Evolutionary conservation across 2,113 vertebrate genomes (phyloP).

Genomic region (Megalops atlanticus): DNA sequence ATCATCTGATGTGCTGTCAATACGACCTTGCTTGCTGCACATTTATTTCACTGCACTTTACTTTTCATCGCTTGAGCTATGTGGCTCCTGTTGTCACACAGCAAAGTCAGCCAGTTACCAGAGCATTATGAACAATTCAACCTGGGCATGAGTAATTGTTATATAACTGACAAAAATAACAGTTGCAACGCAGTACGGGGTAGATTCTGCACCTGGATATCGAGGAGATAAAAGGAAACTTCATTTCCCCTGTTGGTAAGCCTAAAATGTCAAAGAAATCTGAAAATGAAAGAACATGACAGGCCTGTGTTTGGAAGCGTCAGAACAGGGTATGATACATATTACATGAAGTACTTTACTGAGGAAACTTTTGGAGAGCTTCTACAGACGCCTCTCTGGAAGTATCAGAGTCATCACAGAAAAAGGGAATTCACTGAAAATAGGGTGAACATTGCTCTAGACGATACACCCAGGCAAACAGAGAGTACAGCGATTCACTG

Average conservation of each 20-base stretch:
- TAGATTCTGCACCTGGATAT: neutral
- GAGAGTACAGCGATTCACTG: neutral
- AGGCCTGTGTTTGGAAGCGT: neutral
- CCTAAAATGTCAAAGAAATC: constrained; percentile 1
- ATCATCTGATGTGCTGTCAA: neutral
- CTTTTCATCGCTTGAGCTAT: neutral
- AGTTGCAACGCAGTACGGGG: neutral
- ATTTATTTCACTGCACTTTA: neutral
- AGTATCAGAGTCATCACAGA: neutral
- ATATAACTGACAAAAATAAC: constrained; percentile 6
- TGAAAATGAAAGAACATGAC: neutral
- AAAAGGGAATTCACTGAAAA: neutral
- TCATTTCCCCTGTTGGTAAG: constrained; percentile 1
- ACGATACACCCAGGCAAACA: too few species aligned
- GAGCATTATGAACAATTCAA: neutral
- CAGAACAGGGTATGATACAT: neutral
- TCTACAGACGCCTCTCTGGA: neutral
- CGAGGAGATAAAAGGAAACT: constrained; percentile 1
- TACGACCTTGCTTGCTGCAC: neutral
- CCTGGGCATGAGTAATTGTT: constrained; percentile 12
- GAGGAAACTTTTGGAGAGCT: constrained; percentile 1
- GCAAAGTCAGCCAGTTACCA: neutral
- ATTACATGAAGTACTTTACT: constrained; percentile 1
- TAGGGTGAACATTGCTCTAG: neutral
- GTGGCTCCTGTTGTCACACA: neutral